Percentiles rank a stretch among this genome's conserved stretches.
Conservation (phyloP, 2,888 invertebrate species). For the Limnephilus rhombicus region DNA sequence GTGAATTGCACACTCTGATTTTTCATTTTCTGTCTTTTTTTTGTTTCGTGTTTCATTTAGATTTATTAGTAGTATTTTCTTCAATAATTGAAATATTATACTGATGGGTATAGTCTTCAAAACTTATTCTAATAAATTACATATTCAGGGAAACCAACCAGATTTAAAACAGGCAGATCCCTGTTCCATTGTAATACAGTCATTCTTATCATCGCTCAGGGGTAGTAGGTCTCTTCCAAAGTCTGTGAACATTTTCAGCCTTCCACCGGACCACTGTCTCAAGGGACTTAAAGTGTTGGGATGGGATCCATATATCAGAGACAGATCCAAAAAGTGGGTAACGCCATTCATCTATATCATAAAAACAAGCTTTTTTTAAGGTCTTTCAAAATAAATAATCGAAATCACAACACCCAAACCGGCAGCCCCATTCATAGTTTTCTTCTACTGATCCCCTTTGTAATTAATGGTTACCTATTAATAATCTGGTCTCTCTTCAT, state of each 20-base stretch:
- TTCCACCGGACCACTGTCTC: conserved; percentile 80
- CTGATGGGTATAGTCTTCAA: too few relatives aligned
- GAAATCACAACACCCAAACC: neutral
- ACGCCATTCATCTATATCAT: conserved; percentile 83
- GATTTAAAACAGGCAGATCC: conserved; percentile 84
- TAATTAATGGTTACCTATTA: neutral
- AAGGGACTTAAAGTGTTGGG: conserved; percentile 77
- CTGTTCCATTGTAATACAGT: conserved; percentile 80
- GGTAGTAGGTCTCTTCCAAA: conserved; percentile 84
- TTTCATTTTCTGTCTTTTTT: too few relatives aligned
- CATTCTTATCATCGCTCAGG: conserved; percentile 78
- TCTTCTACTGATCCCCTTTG: neutral
- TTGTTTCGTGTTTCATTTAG: too few relatives aligned
- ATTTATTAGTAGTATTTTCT: too few relatives aligned
- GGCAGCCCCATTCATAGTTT: neutral
- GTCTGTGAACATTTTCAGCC: conserved; percentile 81
- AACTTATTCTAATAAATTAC: too few relatives aligned
- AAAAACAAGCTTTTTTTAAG: conserved; percentile 18
- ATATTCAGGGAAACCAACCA: conserved; percentile 71
- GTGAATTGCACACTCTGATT: too few relatives aligned
- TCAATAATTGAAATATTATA: too few relatives aligned
- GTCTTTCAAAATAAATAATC: neutral
- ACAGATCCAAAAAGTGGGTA: conserved; percentile 85
- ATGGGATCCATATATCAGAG: conserved; percentile 86
- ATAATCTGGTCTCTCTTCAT: too few relatives aligned